A percentile compares a stretch with the other conserved stretches of the same genome.
phyloP scores from a whole-genome alignment of 2,888 invertebrate genomes.

The Chloroclysta siterata region DNA sequence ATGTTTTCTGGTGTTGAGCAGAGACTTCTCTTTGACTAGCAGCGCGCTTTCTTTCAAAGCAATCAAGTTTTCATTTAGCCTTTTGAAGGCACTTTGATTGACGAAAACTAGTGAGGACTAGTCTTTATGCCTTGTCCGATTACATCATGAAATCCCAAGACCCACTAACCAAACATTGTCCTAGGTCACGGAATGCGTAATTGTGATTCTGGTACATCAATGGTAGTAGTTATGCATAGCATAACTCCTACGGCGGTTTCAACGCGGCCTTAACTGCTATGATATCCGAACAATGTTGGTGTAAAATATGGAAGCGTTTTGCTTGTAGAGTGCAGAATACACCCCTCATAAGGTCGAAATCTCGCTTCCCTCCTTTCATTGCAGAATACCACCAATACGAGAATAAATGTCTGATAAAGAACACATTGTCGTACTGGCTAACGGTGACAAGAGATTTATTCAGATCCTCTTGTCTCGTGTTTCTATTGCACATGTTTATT shows the following conservation, averaged over 20 bases:
- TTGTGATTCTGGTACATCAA: conserved; percentile 14
- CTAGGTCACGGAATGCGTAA: conserved; percentile 43
- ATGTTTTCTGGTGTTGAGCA: neutral
- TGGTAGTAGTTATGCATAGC: conserved; percentile 11
- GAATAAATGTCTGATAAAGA: neutral
- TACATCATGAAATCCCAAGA: conserved; percentile 36
- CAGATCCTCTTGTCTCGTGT: neutral
- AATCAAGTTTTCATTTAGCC: neutral
- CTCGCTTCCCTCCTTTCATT: neutral
- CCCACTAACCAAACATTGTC: conserved; percentile 44
- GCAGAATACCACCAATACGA: too few species aligned
- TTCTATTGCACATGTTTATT: too few species aligned
- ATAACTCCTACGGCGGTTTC: conserved; percentile 13
- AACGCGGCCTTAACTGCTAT: conserved; percentile 11
- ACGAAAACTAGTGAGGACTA: conserved; percentile 5
- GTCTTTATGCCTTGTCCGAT: conserved; percentile 5
- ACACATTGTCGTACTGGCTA: neutral
- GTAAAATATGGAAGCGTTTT: neutral
- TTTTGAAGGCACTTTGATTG: conserved; percentile 5
- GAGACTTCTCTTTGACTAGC: too few species aligned
- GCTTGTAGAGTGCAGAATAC: neutral
- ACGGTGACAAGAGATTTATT: neutral
- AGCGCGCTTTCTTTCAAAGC: too few species aligned
- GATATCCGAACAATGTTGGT: conserved; percentile 15
- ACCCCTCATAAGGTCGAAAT: neutral